Base-by-base conservation (phyloP, 30 jellyfish, hydroid and myxozoan genomes). In the Catostylus mosaicus region DNA sequence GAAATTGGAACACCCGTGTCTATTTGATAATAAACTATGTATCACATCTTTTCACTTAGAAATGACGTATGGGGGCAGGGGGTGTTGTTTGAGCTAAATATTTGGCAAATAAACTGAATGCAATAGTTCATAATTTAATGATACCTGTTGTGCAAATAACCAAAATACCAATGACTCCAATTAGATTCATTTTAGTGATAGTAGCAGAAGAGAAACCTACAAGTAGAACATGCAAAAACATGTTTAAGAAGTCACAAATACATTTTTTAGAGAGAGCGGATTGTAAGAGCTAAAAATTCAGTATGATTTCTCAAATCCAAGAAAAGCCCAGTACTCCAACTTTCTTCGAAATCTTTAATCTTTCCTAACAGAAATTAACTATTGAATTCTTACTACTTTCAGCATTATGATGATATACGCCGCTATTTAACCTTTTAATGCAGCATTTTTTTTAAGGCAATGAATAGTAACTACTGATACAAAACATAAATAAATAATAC, bases 91-190 rank as follows among this genome's bases (percentile, higher is more conserved):
- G n/a, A n/a, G n/a, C n/a, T n/a, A n/a, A n/a, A n/a, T n/a, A n/a
- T 40, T 40, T 40, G 14, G 14, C 14, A 40, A 14, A 40, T 5
- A 40, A 40, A 40, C 12, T 40, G 7, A 40, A 14, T 5, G 12
- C 7, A 5, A 40, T 40, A 40, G 12, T 40, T 40, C 54, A 40
- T 40, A 14, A 24, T n/a, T n/a, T n/a, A 26, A 4, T 19, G 54
- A 26, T 30, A 68, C 80, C 80, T 11, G 27, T 19, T 23, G 80
- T 36, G 64, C 64, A 68, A 36, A 47, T 26, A 11, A 36, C 64
- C 35, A 68, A 1, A 29, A 68, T 16, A 5, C 80, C 65, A 37
- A 68, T 3, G 29, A 68, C 65, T 68, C 43, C 37, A 32, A 68
- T 68, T 14, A 68, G 37, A 27, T 34, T 37, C 80, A 68, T 68